A percentile compares a stretch with the other conserved stretches of the same genome.
phyloP scores from a whole-genome alignment of 2,113 vertebrate genomes.

The Crocuta crocuta region DNA sequence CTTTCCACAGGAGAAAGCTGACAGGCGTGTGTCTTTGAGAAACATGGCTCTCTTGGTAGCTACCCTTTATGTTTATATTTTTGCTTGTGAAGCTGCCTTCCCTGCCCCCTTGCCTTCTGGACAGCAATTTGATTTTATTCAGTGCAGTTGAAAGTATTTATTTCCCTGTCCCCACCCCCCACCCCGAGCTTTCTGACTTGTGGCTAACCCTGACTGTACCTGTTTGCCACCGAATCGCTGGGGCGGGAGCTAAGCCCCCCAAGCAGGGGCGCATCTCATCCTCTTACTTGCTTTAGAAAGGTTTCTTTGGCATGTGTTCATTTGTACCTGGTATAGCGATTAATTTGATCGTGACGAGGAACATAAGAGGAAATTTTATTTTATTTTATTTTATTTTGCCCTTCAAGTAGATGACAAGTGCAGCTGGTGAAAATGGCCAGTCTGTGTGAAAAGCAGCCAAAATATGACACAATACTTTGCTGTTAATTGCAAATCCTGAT shows the following conservation, averaged over 20 bases:
- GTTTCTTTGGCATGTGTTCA: slow-evolving; percentile 87
- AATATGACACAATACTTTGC: slow-evolving; percentile 31
- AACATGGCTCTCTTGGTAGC: slow-evolving; percentile 95
- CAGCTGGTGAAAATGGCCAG: slow-evolving; percentile 23
- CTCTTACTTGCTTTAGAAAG: slow-evolving; percentile 85
- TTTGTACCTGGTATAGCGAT: slow-evolving; percentile 82
- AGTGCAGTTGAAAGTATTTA: slow-evolving; percentile 81
- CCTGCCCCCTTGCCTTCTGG: slow-evolving; percentile 77
- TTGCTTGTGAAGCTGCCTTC: slow-evolving; percentile 89
- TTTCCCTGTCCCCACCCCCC: slow-evolving; percentile 68
- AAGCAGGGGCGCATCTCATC: slow-evolving; percentile 79
- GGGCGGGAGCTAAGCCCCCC: slow-evolving; percentile 72
- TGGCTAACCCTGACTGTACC: slow-evolving; percentile 82
- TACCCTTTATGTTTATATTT: slow-evolving; percentile 90
- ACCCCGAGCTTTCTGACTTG: slow-evolving; percentile 87
- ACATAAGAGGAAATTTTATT: slow-evolving; percentile 89
- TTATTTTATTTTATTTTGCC: slow-evolving; percentile 31
- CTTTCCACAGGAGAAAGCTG: slow-evolving; percentile 94
- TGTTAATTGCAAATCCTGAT: slow-evolving; percentile 71
- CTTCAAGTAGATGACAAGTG: background rate
- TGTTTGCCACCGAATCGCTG: slow-evolving; percentile 72
- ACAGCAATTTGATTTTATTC: slow-evolving; percentile 86
- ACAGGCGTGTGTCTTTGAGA: slow-evolving; percentile 95
- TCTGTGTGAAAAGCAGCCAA: slow-evolving; percentile 48
- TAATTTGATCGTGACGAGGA: slow-evolving; percentile 85